Evolutionary conservation across 2,113 vertebrate genomes (phyloP), one percentile per base, ranked within the genome.

Genomic region (Marmota monax): DNA sequence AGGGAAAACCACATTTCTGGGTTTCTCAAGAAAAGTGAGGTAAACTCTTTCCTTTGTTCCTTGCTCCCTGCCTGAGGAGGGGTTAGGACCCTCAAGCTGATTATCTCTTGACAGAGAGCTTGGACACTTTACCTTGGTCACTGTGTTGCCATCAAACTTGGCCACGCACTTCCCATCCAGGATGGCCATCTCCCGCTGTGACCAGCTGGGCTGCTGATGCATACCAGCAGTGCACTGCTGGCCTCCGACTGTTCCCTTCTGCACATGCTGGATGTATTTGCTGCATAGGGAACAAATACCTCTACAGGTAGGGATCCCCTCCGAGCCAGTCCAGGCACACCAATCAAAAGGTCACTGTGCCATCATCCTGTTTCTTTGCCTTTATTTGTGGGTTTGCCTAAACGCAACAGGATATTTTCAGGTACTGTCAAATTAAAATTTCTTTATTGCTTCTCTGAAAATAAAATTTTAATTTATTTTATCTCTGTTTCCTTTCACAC

Each of bases 211-310:
- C 39, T 92, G 70, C 42, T 93, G 96, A 7, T 69, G 89, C 34
- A 48, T 70, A 5, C 96, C 63, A 7, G 53, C 6, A 56, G 53
- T 63, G 29, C 94, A 53, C 63, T 98, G 94, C 99, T 98, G 98
- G 39, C 97, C 93, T 9, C 97, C 96, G 61, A 94, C 98, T 8
- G 96, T 93, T 74, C 98, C 98, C 96, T 98, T 98, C 79, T 98
- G 98, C 48, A 98, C 89, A 0, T 98, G 98, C 92, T 95, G 98
- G 84, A 98, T 99, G 6, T 99, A 96, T 13, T 97, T 97, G 97
- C 99, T 99, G 95, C 79, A 45, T 17, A 76, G 80, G 93, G 83
- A 96, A 39, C 70, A 96, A 78, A n/a, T 37, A 12, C 39, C 51
- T 69, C 95, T 77, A 4, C 11, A 32, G 2, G 39, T 82, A 4